Conservation (phyloP, 2,113 vertebrate species). For the Xiphophorus couchianus region DNA sequence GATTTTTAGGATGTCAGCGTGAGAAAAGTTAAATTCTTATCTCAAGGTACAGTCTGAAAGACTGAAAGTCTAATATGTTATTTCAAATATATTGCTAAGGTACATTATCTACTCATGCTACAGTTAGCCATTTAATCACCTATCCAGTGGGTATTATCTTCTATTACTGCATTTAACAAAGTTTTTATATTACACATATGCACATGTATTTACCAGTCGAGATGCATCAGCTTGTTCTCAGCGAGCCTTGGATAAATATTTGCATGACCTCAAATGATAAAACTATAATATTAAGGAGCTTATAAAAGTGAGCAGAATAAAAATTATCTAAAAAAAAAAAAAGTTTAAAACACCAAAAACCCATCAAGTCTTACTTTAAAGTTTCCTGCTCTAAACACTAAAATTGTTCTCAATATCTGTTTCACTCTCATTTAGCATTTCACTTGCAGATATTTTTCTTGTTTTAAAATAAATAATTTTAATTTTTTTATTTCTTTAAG, state of each 20-base stretch:
- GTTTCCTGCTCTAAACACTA: neutral
- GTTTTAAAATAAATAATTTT: neutral
- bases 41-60: neutral
- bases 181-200: neutral
- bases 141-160: neutral
- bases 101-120: neutral
- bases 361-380: neutral
- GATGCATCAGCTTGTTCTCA: neutral
- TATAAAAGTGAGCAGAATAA: too few species aligned
- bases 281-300: too few species aligned
- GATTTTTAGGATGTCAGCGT: neutral
- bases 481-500: neutral
- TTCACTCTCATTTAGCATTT: neutral
- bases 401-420: neutral
- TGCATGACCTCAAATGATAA: neutral
- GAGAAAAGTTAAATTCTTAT: too few species aligned
- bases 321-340: neutral
- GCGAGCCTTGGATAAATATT: neutral
- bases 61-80: neutral
- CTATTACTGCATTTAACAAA: neutral
- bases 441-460: neutral
- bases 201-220: neutral
- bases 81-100: neutral
- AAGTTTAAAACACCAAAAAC: neutral
- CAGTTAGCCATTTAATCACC: neutral